Conservation (phyloP, 35 echinoderm and acorn worm genomes). For the Patiria miniata region DNA sequence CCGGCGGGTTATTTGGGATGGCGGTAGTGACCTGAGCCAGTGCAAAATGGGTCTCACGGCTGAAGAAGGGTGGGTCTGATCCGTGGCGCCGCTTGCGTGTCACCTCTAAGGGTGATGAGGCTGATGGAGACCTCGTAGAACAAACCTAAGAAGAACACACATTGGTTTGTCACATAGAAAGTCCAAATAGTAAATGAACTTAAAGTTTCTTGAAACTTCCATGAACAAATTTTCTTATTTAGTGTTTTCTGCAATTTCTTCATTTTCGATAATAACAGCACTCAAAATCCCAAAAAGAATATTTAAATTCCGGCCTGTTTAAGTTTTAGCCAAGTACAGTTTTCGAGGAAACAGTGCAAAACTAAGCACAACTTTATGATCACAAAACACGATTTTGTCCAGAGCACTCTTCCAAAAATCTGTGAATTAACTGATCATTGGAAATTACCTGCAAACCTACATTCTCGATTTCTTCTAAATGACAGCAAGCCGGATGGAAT, state of each 20-base stretch:
- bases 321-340: no score
- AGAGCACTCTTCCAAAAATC: no score
- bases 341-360: no score
- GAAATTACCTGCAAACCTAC: no score
- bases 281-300: no score
- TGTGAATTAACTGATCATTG: no score
- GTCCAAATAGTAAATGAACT: background rate
- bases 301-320: no score
- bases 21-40: background rate
- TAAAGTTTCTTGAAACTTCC: background rate
- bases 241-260: background rate
- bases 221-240: background rate
- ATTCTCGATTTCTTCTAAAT: no score
- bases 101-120: background rate
- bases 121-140: background rate
- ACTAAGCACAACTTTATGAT: no score
- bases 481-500: no score
- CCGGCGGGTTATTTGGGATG: background rate
- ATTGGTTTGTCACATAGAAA: background rate
- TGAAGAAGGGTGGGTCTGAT: background rate
- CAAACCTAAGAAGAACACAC: constrained; percentile 7
- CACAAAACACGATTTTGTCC: no score
- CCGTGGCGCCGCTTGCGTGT: background rate
- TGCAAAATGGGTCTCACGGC: constrained; percentile 35
- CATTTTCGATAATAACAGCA: background rate